Evolutionary conservation across 2,113 vertebrate species (phyloP), one percentile per base, ranked within the genome.

Genomic region (Columba janthina): DNA sequence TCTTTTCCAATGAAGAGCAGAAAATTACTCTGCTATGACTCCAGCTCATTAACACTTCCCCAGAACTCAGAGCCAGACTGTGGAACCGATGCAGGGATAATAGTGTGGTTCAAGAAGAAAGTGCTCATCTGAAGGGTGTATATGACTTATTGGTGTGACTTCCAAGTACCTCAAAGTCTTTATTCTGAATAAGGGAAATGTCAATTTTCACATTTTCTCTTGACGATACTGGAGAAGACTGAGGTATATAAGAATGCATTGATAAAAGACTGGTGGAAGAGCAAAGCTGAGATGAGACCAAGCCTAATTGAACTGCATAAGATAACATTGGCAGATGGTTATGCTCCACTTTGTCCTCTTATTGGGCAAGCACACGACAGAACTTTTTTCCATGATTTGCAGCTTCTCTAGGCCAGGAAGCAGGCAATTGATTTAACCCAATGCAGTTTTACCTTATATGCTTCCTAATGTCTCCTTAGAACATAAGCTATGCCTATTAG

Each of bases 1-100:
- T 93, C 56, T 51, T 80, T 93, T 83, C 75, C 72, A 7, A 1
- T 53, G 58, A 94, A 80, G 67, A 77, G 50, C 56, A 66, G 64
- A 74, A 75, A 67, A 96, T 83, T 95, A n/a, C 60, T 94, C 44
- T 91, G 62, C 58, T 74, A 40, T 15, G 0, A 85, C 31, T 75
- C 42, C 42, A 90, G 31, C 53, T 89, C 73, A 82, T 92, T 89
- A 94, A 85, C 72, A 76, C 77, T 77, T 91, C 70, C 48, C 50
- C 57, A 92, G 69, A 94, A 71, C 72, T 76, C 66, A 56, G 73
- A 95, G 56, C 28, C 46, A 84, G 76, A 34, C 42, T 57, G 58
- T 42, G 42, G 82, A 93, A 89, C 26, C 10, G 1, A 51, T 17
- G 26, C 65, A 78, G 0, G 15, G 60, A 40, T 81, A 93, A 90